These are phyloP conservation scores for Cetoscarus ocellatus DNA, from an alignment of 2,797 vertebrate species.

Conservation along the genomic window DNA sequence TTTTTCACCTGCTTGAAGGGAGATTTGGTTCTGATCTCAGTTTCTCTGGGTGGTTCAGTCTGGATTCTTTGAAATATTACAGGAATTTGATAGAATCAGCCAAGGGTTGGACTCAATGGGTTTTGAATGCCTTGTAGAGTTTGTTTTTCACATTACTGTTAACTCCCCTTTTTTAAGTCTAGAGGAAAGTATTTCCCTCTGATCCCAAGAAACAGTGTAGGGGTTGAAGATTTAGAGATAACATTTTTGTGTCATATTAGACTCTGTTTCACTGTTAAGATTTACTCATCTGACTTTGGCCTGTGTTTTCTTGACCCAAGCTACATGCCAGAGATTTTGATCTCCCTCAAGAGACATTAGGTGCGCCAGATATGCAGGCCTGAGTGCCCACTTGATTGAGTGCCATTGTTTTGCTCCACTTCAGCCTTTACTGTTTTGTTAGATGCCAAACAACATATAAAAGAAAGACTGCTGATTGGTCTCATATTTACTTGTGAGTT, in stretches of 20 bases:
- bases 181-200: fast-evolving
- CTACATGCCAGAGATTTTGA: not conserved
- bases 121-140: not conserved
- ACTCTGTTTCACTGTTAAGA: too few species aligned
- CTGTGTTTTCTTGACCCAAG: not conserved
- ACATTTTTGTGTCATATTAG: not conserved
- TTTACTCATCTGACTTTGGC: not conserved
- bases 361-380: too few species aligned
- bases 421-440: too few species aligned
- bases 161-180: not conserved
- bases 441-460: too few species aligned
- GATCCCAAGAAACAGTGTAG: not conserved
- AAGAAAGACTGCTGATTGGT: too few species aligned
- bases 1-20: not conserved
- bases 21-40: not conserved
- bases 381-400: too few species aligned
- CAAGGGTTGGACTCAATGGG: not conserved
- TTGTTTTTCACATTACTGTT: not conserved
- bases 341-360: too few species aligned
- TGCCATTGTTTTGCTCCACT: too few species aligned
- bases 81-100: not conserved
- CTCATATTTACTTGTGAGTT: too few species aligned
- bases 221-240: not conserved
- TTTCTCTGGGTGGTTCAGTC: not conserved
- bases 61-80: slow-evolving; percentile 5